Base-by-base conservation (phyloP, 2,888 invertebrate genomes). In the Microctonus aethiopoides region DNA sequence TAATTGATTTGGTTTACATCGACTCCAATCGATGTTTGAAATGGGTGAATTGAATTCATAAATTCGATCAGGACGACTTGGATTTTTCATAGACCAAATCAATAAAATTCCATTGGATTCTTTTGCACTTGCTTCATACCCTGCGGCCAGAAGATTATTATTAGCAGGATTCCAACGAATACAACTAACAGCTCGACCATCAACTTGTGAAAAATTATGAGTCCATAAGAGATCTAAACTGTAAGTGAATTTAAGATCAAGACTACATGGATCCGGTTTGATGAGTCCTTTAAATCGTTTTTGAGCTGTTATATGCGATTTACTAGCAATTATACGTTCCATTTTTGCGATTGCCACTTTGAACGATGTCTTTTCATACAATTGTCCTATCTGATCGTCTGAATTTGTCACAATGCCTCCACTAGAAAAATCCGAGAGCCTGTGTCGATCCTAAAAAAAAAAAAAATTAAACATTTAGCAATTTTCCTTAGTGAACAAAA, bases 31-130 rank as follows among this genome's bases (percentile, higher is more conserved):
- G 0, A 95, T 84, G 0, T 91, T 89, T 0, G 93, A 92, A 0
- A 94, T 89, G 0, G 93, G 90, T 59, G 89, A 87, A 0, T 88
- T 81, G 79, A 93, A 94, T 3, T 85, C 78, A 78, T 92, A 94
- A 6, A 88, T 81, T 72, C 93, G 88, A 83, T 94, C 95, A 0
- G 95, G 95, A 80, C 92, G 91, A 13, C 90, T 89, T 0, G 94
- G 94, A 84, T 95, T 95, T 85, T 95, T 89, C 1, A 84, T 80
- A 41, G 92, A 93, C 95, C 95, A 95, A 69, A 95, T 85, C 76
- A 92, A 90, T 0, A 95, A 89, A 41, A 92, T 80, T 0, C 95
- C 95, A 1, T 84, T 84, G n/a, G 86, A 86, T 0, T 87, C 84
- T 65, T 72, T 66, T 0, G 52, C 32, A 1, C 68, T 72, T 4